Evolutionary conservation across 2,888 invertebrate species (phyloP).

Genomic region (Drosophila longiperda): DNA sequence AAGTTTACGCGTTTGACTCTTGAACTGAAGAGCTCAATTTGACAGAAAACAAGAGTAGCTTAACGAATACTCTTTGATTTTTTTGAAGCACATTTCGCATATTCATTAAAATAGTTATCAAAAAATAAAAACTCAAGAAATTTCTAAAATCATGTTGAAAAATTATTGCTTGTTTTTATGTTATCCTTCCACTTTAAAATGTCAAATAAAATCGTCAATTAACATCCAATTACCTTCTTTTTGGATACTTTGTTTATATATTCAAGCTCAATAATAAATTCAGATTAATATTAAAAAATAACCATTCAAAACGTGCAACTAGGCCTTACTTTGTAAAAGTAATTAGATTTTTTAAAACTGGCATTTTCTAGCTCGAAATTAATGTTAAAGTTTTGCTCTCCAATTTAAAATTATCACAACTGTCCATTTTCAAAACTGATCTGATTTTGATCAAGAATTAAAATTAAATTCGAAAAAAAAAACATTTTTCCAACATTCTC

Average conservation of each 20-base stretch:
- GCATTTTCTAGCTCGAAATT: not conserved
- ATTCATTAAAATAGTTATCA: not conserved
- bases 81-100: not conserved
- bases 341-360: not conserved
- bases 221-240: not conserved
- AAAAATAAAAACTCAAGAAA: not conserved
- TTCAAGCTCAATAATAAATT: not conserved
- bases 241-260: too few species aligned
- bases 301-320: not conserved
- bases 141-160: not conserved
- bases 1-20: constrained; percentile 56
- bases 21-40: constrained; percentile 42
- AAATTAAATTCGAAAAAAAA: not conserved
- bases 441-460: not conserved
- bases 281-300: not conserved
- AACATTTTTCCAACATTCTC: not conserved
- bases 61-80: constrained; percentile 17
- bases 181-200: not conserved
- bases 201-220: too few species aligned
- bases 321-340: not conserved
- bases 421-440: not conserved
- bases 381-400: not conserved
- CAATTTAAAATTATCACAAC: not conserved
- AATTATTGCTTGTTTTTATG: not conserved
- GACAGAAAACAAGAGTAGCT: constrained; percentile 24